phyloP scores from a whole-genome alignment of 2,113 vertebrate species.

The Chaetops frenatus region DNA sequence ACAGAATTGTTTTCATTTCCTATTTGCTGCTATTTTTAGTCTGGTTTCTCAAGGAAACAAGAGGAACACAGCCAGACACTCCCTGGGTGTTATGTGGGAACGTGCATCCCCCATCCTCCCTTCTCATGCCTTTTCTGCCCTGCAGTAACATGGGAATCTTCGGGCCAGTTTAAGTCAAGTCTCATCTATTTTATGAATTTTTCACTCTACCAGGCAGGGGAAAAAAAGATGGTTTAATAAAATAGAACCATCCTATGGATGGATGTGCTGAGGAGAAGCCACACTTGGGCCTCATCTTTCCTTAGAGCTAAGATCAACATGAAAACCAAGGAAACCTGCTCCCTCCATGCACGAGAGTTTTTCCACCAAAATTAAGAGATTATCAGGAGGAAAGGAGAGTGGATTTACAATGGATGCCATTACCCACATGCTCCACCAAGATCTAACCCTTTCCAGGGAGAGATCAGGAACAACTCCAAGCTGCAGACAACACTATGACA shows the following conservation, averaged over 20 bases:
- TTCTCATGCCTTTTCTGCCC: background rate
- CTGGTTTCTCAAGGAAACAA: background rate
- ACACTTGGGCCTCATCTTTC: background rate
- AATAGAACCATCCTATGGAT: background rate
- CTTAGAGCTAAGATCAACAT: background rate
- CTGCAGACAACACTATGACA: background rate
- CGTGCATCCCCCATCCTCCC: background rate
- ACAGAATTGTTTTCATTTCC: background rate
- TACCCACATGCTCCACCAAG: background rate
- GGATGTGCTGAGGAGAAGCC: background rate
- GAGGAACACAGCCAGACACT: background rate
- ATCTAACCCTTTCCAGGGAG: background rate
- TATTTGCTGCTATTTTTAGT: background rate
- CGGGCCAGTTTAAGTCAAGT: background rate
- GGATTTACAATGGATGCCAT: background rate
- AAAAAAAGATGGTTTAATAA: background rate
- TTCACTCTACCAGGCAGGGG: background rate
- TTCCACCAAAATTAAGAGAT: background rate
- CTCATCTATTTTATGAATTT: background rate
- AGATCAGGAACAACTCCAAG: background rate
- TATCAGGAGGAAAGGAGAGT: background rate
- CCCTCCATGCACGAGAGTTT: background rate
- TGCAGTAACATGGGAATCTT: background rate
- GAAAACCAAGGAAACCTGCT: background rate
- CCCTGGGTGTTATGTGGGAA: background rate